Percentiles rank a stretch among this genome's conserved stretches.
These are phyloP conservation scores for Megalops cyprinoides DNA, from an alignment of 2,797 vertebrate genomes.

Conservation along the genomic window DNA sequence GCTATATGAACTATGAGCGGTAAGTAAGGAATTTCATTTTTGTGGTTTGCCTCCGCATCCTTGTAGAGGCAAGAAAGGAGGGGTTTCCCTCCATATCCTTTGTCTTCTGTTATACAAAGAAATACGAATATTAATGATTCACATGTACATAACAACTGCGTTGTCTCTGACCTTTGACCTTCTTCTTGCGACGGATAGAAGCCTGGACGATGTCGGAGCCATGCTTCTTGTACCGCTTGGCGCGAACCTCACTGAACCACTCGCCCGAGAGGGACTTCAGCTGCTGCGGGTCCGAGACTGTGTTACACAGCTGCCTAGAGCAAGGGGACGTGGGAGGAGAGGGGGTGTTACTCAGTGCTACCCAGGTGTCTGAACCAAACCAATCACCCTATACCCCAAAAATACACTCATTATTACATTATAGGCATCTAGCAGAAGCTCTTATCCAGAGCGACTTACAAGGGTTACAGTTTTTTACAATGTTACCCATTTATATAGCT, in stretches of 20 bases:
- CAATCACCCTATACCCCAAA: too few species aligned
- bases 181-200: constrained; percentile 84
- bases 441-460: too few species aligned
- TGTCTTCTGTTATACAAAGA: background rate
- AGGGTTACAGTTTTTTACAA: too few species aligned
- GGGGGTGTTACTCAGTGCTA: background rate
- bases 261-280: constrained; percentile 81
- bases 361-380: background rate
- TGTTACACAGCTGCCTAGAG: constrained; percentile 79
- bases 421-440: too few species aligned
- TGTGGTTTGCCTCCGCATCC: too few species aligned
- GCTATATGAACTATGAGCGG: too few species aligned
- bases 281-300: constrained; percentile 69
- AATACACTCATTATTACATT: too few species aligned
- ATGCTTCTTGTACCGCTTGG: constrained; percentile 75
- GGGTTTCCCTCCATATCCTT: background rate
- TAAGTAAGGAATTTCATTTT: too few species aligned
- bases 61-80: too few species aligned
- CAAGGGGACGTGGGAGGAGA: background rate
- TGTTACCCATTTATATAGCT: too few species aligned
- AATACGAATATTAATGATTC: background rate
- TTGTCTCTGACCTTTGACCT: constrained; percentile 71
- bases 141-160: background rate
- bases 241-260: constrained; percentile 85
- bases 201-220: constrained; percentile 84